Base-by-base conservation (phyloP, 1,140 invertebrate genomes). In the Diorhabda sublineata region DNA sequence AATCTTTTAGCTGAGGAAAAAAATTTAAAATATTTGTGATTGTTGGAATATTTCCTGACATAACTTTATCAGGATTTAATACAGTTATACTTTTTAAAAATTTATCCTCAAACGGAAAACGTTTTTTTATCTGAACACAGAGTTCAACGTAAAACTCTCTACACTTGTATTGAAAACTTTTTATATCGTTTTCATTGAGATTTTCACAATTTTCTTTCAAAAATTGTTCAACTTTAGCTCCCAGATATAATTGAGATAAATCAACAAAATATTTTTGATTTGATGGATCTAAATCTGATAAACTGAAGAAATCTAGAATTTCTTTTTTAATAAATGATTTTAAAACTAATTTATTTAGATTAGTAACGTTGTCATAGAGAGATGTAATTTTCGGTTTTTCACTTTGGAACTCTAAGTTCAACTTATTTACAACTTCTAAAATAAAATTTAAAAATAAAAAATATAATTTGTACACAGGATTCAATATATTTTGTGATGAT, bases 341-440 rank as follows among this genome's bases (percentile, higher is more conserved):
- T 45, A 64, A 52, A n/a, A 67, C 11, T 60, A 43, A n/a, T 41
- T 59, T 67, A 45, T 60, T 60, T 43, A 26, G 9, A 41, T 7
- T 60, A 7, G 26, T 11, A 8, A 67, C 47, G 11, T 41, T 42
- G 8, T 45, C 44, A 44, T 67, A 67, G 8, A 67, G 44, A 9
- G 8, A 11, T 26, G 59, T 60, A 3, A 67, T n/a, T 67, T 67
- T 67, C n/a, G 65, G 65, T 2, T 7, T 67, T 47, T 67, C 65
- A 8, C 58, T 60, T 67, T 67, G 65, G 42, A 67, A 58, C 26
- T 67, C 65, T 60, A 58, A 58, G 26, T 67, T 67, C 5, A 67
- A 9, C 59, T 67, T 43, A 45, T 8, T 45, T 26, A 67, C 44
- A 26, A n/a, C 5, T n/a, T 57, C n/a, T 42, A 67, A 61, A 7